Evolutionary conservation across 2,888 invertebrate genomes (phyloP), one percentile per base, ranked within the genome.

Genomic region (Chymomyza amoena): DNA sequence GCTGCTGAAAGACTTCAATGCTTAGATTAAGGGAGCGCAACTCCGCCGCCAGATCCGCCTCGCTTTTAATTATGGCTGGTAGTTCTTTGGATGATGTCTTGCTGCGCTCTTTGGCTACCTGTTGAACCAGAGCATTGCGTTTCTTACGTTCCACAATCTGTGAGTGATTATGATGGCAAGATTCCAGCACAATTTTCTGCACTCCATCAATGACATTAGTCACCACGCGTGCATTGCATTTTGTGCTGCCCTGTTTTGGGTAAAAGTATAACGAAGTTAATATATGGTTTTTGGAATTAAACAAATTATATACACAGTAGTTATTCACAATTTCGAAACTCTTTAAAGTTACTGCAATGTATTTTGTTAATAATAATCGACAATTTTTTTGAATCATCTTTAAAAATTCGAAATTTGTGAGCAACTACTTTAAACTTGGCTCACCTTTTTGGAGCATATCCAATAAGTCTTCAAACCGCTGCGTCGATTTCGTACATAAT

Each of bases 401-500:
- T 4, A 13, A 1, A 13, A 13, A 13, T 15, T 45, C 39, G 10
- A 45, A 45, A 45, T 45, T 45, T 13, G 39, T 45, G 10, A 45
- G 13, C 39, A 25, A 63, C 13, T 18, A 25, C 10, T 20, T 16
- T 6, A 5, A 63, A 9, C 3, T 36, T 50, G 13, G 67, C 73
- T 77, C 68, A 91, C 92, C 88, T 92, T 92, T 75, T 91, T 91
- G 2, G 92, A 89, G 72, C 92, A 92, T 69, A 92, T 91, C 92
- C 92, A 92, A 72, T 92, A 92, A 0, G 91, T 92, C 75, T 91
- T 92, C 3, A 88, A 81, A 1, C 90, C 91, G 66, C 89, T 90
- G n/a, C 88, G 84, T 16, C 92, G 89, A 79, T 92, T 92, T 32
- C 91, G 89, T 36, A 91, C 92, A 78, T 90, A 92, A 76, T 89